Percentiles rank a stretch among this genome's conserved stretches.
phyloP scores from a whole-genome alignment of 1,140 invertebrate species.

The Paramacrobiotus metropolitanus region DNA sequence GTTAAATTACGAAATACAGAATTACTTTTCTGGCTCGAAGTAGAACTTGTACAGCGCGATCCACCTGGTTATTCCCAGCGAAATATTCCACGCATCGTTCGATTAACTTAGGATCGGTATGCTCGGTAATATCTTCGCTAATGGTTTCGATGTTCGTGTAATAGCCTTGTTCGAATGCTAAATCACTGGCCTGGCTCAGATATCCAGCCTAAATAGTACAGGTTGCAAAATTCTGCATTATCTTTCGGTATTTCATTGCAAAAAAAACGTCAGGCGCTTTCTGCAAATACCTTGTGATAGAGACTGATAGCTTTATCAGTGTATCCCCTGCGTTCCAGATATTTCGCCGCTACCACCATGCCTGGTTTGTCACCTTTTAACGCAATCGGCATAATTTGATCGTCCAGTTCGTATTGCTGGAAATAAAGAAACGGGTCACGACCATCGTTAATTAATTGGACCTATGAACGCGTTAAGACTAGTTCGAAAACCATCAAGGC shows the following conservation, averaged over 20 bases:
- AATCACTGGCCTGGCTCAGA: neutral
- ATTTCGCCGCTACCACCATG: neutral
- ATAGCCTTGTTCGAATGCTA: neutral
- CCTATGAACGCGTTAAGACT: too few relatives aligned
- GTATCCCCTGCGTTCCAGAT: neutral
- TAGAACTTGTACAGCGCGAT: neutral
- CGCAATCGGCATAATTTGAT: neutral
- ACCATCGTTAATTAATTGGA: too few relatives aligned
- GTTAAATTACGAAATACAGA: neutral
- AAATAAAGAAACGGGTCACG: too few relatives aligned
- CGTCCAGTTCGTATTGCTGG: neutral
- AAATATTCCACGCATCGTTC: slow-evolving; percentile 4
- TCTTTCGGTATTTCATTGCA: neutral
- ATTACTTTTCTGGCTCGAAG: neutral
- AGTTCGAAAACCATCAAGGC: too few relatives aligned
- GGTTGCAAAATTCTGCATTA: neutral
- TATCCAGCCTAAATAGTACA: neutral
- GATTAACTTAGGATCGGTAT: neutral
- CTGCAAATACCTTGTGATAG: neutral
- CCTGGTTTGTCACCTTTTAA: neutral
- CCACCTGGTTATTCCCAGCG: neutral
- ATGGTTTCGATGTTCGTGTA: slow-evolving; percentile 1
- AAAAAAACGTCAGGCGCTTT: neutral
- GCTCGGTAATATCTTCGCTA: neutral
- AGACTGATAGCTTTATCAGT: neutral